These are phyloP conservation scores for Tethya wilhelma DNA, from an alignment of 37 sponge, comb jelly and placozoan genomes.

Conservation along the genomic window DNA sequence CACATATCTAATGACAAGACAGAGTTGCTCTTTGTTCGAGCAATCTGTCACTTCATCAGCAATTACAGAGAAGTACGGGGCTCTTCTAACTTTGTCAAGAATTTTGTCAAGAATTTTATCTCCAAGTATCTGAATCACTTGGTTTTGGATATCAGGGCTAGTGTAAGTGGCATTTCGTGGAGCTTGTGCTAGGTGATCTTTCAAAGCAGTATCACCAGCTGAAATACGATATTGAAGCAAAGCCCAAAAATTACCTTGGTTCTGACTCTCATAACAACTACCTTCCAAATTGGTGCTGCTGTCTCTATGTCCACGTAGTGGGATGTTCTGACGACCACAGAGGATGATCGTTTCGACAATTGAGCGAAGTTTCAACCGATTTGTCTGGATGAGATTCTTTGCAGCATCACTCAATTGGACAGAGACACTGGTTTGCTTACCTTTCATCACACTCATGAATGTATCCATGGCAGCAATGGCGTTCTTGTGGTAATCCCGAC, in stretches of 20 bases:
- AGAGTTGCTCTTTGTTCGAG: too few relatives aligned
- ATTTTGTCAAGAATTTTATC: conserved; percentile 54
- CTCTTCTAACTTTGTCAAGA: conserved; percentile 28
- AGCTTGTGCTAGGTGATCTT: conserved; percentile 42
- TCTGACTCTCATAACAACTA: background rate
- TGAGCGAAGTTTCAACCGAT: background rate
- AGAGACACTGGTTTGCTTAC: background rate
- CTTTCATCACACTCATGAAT: conserved; percentile 38
- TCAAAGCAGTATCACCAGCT: conserved; percentile 57
- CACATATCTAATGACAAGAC: conserved; percentile 32
- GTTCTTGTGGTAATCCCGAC: conserved; percentile 46
- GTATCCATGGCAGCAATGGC: conserved; percentile 26
- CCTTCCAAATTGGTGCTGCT: background rate
- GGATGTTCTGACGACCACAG: conserved; percentile 43
- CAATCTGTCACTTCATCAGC: conserved; percentile 84
- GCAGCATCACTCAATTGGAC: background rate
- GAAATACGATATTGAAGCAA: conserved; percentile 57
- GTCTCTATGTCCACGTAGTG: conserved; percentile 19
- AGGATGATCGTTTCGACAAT: conserved; percentile 26
- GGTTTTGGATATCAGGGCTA: conserved; percentile 62
- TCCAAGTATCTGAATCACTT: conserved; percentile 64
- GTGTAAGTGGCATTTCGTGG: conserved; percentile 29
- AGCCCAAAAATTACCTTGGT: conserved; percentile 71
- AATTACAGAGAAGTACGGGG: conserved; percentile 58
- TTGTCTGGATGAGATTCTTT: background rate